Conservation (phyloP, 2,797 vertebrate genomes). For the Xenentodon cancila region DNA sequence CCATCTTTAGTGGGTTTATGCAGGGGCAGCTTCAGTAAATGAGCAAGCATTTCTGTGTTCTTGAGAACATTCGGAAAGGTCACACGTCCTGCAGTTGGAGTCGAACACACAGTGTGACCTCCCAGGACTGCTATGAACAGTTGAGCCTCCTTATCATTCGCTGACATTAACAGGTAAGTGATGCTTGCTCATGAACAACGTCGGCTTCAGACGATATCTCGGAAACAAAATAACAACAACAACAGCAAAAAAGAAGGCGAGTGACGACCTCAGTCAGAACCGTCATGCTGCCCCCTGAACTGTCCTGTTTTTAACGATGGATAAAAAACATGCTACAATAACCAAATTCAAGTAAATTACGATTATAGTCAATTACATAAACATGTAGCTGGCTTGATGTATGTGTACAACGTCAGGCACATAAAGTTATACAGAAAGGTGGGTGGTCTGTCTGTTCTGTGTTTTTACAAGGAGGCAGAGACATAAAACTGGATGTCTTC, state of each 20-base stretch:
- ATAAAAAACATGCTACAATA: too few relatives aligned
- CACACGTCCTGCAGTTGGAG: conserved; percentile 11
- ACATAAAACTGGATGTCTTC: conserved; percentile 43
- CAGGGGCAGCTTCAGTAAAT: conserved; percentile 15
- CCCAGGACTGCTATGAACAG: conserved; percentile 5
- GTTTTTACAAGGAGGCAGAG: conserved; percentile 26
- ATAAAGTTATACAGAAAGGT: conserved; percentile 10
- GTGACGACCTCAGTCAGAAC: neutral
- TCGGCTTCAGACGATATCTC: too few relatives aligned
- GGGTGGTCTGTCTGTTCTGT: conserved; percentile 55
- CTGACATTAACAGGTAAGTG: conserved; percentile 14
- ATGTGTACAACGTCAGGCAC: conserved; percentile 1
- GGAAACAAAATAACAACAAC: too few relatives aligned
- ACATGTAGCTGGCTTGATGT: neutral
- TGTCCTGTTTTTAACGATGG: too few relatives aligned
- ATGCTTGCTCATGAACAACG: too few relatives aligned
- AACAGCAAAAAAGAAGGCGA: too few relatives aligned
- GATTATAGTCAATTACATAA: conserved; percentile 4
- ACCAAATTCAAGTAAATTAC: conserved; percentile 9
- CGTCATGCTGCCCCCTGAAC: neutral
- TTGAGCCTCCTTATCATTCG: conserved; percentile 13
- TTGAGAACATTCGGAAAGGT: conserved; percentile 27
- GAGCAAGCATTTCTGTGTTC: conserved; percentile 12
- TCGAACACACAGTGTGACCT: conserved; percentile 23
- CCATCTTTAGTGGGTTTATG: neutral